These are phyloP conservation scores for Daboia siamensis DNA, from an alignment of 2,113 vertebrate genomes.

Conservation along the genomic window DNA sequence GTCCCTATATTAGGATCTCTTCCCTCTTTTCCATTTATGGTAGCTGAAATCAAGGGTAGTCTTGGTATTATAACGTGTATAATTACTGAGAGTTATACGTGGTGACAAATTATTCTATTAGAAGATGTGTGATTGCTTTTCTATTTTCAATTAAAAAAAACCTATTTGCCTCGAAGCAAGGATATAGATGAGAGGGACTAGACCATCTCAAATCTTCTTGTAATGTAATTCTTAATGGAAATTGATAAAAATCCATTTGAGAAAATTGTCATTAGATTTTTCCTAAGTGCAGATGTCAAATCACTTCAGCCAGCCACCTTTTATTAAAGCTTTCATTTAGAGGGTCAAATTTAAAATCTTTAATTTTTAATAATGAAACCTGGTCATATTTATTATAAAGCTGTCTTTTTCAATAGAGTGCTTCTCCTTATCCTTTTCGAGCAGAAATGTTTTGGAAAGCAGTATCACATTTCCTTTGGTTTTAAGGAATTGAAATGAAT, in stretches of 20 bases:
- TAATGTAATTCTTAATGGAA: neutral
- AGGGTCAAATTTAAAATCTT: neutral
- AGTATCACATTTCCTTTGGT: neutral
- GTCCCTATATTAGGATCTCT: too few species aligned
- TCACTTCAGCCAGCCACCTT: neutral
- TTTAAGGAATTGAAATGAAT: neutral
- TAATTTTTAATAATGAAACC: constrained; percentile 20
- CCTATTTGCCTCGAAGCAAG: neutral
- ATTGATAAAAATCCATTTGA: constrained; percentile 7
- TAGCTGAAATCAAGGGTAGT: too few species aligned
- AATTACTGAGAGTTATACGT: neutral
- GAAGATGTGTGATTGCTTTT: constrained; percentile 12
- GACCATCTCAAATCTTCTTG: neutral
- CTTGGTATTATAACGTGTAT: too few species aligned
- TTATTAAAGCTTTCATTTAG: constrained; percentile 9
- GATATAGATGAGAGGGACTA: neutral
- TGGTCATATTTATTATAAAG: neutral
- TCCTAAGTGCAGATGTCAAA: constrained; percentile 9
- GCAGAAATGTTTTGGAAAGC: neutral
- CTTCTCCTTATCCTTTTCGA: neutral
- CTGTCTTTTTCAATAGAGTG: neutral
- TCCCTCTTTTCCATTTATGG: too few species aligned
- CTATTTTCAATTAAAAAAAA: neutral
- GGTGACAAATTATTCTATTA: neutral
- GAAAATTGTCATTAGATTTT: neutral